phyloP scores from a whole-genome alignment of 1,140 invertebrate species.

The Aphis craccivora region DNA sequence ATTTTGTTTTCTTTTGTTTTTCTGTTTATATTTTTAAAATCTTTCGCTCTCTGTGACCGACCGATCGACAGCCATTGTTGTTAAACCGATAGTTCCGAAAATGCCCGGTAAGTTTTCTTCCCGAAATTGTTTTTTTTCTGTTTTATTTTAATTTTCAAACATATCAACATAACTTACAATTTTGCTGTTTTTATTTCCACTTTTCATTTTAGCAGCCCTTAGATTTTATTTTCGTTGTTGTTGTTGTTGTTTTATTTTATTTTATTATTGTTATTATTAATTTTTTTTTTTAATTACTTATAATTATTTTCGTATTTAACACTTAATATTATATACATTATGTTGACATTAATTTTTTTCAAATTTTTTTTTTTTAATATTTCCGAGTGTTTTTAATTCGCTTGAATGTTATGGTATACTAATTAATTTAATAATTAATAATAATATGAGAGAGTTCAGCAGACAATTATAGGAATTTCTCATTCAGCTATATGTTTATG shows the following conservation, averaged over 20 bases:
- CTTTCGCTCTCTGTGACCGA: conserved; percentile 57
- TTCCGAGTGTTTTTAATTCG: conserved; percentile 57
- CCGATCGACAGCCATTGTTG: conserved; percentile 55
- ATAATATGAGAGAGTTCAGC: conserved; percentile 26
- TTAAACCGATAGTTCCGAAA: conserved; percentile 58
- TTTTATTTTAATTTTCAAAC: conserved; percentile 56
- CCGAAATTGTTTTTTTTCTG: conserved; percentile 53
- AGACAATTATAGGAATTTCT: conserved; percentile 47
- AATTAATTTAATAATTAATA: conserved; percentile 41
- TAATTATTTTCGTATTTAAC: conserved; percentile 57
- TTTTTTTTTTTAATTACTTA: conserved; percentile 44
- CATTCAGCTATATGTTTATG: neutral
- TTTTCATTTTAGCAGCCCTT: conserved; percentile 46
- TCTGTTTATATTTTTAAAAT: conserved; percentile 58
- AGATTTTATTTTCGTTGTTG: conserved; percentile 54
- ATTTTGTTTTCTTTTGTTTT: conserved; percentile 57
- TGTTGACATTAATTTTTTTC: conserved; percentile 54
- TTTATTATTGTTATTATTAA: conserved; percentile 50
- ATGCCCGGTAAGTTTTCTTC: conserved; percentile 58
- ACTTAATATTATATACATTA: conserved; percentile 43
- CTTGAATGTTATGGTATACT: conserved; percentile 55
- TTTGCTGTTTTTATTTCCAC: conserved; percentile 53
- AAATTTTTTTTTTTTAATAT: conserved; percentile 51
- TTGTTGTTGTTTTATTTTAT: conserved; percentile 55
- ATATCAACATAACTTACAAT: conserved; percentile 54